Percentiles rank a stretch among this genome's conserved stretches.
Conservation (phyloP, 2,888 invertebrate genomes). For the Metalampra italica region DNA sequence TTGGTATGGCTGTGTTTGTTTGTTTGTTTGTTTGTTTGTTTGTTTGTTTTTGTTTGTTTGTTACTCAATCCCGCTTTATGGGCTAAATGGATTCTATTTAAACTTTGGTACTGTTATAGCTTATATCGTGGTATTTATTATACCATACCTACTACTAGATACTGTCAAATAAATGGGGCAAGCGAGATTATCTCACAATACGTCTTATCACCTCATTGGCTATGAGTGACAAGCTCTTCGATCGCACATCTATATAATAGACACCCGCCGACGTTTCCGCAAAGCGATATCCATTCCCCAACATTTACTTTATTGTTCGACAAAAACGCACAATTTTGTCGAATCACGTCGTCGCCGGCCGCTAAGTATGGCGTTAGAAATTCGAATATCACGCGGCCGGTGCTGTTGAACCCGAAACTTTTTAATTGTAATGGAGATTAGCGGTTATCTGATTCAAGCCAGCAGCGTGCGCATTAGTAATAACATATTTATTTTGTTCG, state of each 20-base stretch:
- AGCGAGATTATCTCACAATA: background rate
- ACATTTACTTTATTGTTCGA: slow-evolving; percentile 4
- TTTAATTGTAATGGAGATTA: slow-evolving; percentile 77
- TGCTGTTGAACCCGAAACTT: slow-evolving; percentile 56
- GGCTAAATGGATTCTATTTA: too few relatives aligned
- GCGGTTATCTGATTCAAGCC: slow-evolving; percentile 64
- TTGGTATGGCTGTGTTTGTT: too few relatives aligned
- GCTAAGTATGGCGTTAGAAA: slow-evolving; percentile 26
- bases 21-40: too few relatives aligned
- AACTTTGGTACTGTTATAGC: too few relatives aligned
- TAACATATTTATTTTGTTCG: slow-evolving; percentile 75
- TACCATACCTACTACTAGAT: too few relatives aligned
- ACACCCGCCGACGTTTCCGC: slow-evolving; percentile 29
- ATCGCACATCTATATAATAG: slow-evolving; percentile 29
- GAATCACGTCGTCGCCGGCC: slow-evolving; percentile 20
- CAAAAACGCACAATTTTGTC: slow-evolving; percentile 4
- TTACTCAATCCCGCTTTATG: too few relatives aligned
- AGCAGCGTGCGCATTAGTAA: slow-evolving; percentile 68
- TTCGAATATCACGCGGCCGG: slow-evolving; percentile 36
- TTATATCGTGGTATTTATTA: too few relatives aligned
- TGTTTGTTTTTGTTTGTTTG: too few relatives aligned
- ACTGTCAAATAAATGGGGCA: too few relatives aligned
- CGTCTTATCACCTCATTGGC: slow-evolving; percentile 7
- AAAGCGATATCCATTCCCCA: slow-evolving; percentile 26
- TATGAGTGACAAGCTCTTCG: slow-evolving; percentile 29